These are phyloP conservation scores for Augiades crinisus DNA, from an alignment of 2,888 invertebrate species.

Conservation along the genomic window DNA sequence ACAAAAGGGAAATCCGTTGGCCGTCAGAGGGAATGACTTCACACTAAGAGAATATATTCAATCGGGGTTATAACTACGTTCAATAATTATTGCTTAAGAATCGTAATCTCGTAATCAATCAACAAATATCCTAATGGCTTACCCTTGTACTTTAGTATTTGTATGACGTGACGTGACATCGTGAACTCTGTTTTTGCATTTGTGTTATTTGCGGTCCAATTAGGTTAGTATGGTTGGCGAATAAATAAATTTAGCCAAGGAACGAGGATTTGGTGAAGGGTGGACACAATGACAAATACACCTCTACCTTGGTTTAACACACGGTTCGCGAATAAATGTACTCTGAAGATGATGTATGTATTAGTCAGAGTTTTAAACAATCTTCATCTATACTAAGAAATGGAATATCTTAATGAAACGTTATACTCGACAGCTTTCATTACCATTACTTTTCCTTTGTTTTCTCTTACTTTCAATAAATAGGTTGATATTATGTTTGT, in stretches of 20 bases:
- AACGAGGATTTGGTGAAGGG: slow-evolving; percentile 2
- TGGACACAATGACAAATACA: not conserved
- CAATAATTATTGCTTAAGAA: slow-evolving; percentile 32
- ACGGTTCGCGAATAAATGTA: not conserved
- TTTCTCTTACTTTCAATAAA: too few relatives aligned
- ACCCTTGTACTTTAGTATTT: slow-evolving; percentile 10
- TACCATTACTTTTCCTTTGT: too few relatives aligned
- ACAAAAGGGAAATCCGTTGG: too few relatives aligned
- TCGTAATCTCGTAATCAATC: slow-evolving; percentile 18
- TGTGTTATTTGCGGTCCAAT: slow-evolving; percentile 27
- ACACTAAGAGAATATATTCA: too few relatives aligned
- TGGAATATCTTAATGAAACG: too few relatives aligned
- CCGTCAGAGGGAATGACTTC: too few relatives aligned
- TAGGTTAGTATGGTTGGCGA: slow-evolving; percentile 25
- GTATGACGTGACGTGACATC: slow-evolving; percentile 21
- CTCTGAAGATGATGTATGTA: too few relatives aligned
- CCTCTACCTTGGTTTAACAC: not conserved
- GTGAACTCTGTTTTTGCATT: slow-evolving; percentile 21
- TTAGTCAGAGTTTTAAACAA: too few relatives aligned
- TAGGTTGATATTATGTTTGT: too few relatives aligned
- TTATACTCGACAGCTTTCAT: too few relatives aligned
- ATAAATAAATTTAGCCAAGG: slow-evolving; percentile 6
- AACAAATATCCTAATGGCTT: slow-evolving; percentile 12
- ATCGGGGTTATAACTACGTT: too few relatives aligned
- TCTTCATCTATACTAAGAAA: too few relatives aligned